These are phyloP conservation scores for Andrena praecox DNA, from an alignment of 2,888 invertebrate species.

Conservation along the genomic window DNA sequence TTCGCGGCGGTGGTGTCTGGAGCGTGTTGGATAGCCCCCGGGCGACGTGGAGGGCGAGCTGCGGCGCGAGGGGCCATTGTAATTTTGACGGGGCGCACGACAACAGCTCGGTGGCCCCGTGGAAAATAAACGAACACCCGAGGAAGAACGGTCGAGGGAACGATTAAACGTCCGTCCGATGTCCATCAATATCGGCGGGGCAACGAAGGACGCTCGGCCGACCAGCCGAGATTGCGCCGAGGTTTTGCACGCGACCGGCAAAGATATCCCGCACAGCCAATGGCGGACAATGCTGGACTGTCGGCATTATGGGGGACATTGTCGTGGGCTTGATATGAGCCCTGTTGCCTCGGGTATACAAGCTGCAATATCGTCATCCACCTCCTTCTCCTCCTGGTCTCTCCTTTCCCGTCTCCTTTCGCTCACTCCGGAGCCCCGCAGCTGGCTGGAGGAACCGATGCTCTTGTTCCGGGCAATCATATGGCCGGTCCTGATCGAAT, in stretches of 20 bases:
- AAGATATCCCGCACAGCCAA: slow-evolving; percentile 75
- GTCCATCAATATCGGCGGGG: slow-evolving; percentile 57
- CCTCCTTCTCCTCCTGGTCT: slow-evolving; percentile 7
- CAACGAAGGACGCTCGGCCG: slow-evolving; percentile 27
- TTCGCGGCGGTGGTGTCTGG: slow-evolving; percentile 4
- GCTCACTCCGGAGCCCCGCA: neutral
- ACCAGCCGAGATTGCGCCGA: slow-evolving; percentile 56
- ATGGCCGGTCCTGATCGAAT: no score
- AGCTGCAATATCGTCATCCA: slow-evolving; percentile 79
- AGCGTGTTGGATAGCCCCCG: slow-evolving; percentile 29
- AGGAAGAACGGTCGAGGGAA: slow-evolving; percentile 46
- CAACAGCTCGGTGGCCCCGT: slow-evolving; percentile 21
- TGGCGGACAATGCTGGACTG: slow-evolving; percentile 80
- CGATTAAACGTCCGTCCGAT: slow-evolving; percentile 66
- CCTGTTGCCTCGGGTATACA: slow-evolving; percentile 82
- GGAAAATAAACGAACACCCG: slow-evolving; percentile 55
- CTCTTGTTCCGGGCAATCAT: no score
- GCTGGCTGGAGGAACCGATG: neutral
- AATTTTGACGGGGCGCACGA: slow-evolving; percentile 40
- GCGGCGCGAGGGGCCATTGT: slow-evolving; percentile 36
- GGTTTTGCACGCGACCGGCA: slow-evolving; percentile 67
- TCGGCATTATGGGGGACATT: slow-evolving; percentile 81
- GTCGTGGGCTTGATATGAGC: slow-evolving; percentile 79
- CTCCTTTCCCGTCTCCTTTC: slow-evolving; percentile 22
- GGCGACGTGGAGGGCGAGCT: slow-evolving; percentile 23